Conservation (phyloP, 2,888 invertebrate species). For the Sepioteuthis lessoniana region DNA sequence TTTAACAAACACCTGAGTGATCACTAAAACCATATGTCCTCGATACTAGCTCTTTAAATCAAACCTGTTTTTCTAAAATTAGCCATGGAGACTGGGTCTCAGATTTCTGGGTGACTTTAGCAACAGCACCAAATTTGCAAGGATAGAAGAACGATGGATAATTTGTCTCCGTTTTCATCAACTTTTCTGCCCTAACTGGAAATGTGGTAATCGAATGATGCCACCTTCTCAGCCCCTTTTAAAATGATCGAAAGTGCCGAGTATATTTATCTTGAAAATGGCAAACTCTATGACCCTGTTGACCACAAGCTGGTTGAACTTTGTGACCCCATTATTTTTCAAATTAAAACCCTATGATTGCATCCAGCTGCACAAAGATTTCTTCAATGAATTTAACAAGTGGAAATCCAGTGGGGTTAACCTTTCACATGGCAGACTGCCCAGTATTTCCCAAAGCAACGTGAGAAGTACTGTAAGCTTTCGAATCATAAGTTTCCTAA, state of each 20-base stretch:
- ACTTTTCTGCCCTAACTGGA: neutral
- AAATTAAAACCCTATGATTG: slow-evolving; percentile 20
- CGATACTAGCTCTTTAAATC: neutral
- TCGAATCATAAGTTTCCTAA: neutral
- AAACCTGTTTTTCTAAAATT: neutral
- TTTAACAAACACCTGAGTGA: neutral
- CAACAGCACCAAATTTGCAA: neutral
- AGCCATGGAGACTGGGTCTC: neutral
- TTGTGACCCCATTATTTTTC: neutral
- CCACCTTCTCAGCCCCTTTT: neutral
- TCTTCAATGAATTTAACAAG: neutral
- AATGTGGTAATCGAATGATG: neutral
- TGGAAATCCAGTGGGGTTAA: neutral
- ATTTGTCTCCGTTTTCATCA: neutral
- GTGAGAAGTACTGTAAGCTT: neutral
- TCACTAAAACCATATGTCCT: neutral
- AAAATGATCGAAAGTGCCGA: neutral
- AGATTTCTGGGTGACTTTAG: neutral
- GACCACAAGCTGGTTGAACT: neutral
- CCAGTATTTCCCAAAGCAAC: neutral
- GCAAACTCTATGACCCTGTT: neutral
- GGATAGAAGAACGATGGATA: neutral
- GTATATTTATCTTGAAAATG: neutral
- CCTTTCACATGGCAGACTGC: neutral
- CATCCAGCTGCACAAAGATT: neutral